Evolutionary conservation across 2,888 invertebrate species (phyloP).

Genomic region (Synanthedon andrenaeformis): DNA sequence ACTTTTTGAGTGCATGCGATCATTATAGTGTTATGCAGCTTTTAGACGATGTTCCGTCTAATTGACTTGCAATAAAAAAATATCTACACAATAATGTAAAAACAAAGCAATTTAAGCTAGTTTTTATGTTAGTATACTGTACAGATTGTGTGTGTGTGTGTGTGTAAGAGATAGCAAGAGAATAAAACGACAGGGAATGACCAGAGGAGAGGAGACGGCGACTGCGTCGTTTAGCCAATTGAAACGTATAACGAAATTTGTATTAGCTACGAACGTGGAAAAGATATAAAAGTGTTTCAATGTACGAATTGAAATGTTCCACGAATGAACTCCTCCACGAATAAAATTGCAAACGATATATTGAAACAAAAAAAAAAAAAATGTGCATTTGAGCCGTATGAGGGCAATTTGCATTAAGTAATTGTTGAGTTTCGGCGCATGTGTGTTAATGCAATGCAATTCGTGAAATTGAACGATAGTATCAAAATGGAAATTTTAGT

Average conservation of each 20-base stretch:
- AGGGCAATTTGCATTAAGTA: conserved; percentile 45
- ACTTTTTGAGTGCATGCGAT: too few species aligned
- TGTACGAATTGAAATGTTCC: conserved; percentile 34
- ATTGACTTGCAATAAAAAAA: too few species aligned
- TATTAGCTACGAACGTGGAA: conserved; percentile 26
- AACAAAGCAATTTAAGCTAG: too few species aligned
- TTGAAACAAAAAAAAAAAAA: conserved; percentile 17
- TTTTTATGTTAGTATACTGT: too few species aligned
- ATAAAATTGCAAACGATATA: conserved; percentile 50
- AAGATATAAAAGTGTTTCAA: conserved; percentile 40
- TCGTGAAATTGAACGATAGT: conserved; percentile 41
- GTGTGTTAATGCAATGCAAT: conserved; percentile 37
- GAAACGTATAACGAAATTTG: conserved; percentile 44
- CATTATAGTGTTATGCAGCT: too few species aligned
- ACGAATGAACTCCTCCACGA: conserved; percentile 23
- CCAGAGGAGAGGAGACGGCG: conserved; percentile 16
- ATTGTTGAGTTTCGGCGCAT: conserved; percentile 31
- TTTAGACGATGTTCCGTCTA: too few species aligned
- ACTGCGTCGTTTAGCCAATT: conserved; percentile 34
- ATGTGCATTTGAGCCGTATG: conserved; percentile 25
- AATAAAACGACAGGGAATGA: conserved; percentile 33
- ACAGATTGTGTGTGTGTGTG: too few species aligned
- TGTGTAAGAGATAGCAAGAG: conserved; percentile 23
- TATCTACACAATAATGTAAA: too few species aligned
- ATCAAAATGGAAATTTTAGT: conserved; percentile 11